Evolutionary conservation across 2,797 vertebrate genomes (phyloP).

Genomic region (Neomorphus geoffroyi): DNA sequence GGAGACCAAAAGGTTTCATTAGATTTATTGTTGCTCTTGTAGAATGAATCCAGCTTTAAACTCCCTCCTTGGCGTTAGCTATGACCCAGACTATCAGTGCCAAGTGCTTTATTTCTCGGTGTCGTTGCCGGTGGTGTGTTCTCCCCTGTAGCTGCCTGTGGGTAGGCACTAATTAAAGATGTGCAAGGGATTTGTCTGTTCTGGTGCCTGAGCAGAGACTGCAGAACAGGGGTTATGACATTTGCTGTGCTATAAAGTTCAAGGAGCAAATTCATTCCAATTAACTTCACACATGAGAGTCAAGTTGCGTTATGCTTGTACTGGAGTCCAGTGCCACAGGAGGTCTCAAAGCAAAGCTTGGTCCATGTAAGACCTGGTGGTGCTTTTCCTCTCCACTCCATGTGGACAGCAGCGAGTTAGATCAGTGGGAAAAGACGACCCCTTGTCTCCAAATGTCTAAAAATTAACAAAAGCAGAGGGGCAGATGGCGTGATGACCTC

Average conservation of each 20-base stretch:
- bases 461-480: not conserved
- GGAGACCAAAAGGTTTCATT: not conserved
- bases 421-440: not conserved
- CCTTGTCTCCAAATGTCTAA: not conserved
- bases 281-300: not conserved
- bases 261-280: not conserved
- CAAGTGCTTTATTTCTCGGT: fast-evolving
- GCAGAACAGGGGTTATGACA: not conserved
- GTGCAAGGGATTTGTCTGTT: not conserved
- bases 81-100: not conserved
- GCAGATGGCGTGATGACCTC: not conserved
- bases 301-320: fast-evolving
- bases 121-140: fast-evolving
- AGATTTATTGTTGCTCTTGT: not conserved
- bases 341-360: not conserved
- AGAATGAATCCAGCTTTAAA: not conserved
- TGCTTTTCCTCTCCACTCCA: not conserved
- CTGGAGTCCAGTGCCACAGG: not conserved
- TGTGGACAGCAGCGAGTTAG: fast-evolving
- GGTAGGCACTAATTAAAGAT: not conserved
- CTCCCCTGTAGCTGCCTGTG: fast-evolving
- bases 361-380: fast-evolving
- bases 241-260: not conserved
- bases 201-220: not conserved
- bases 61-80: not conserved